Evolutionary conservation across 2,797 vertebrate species (phyloP), one percentile per base, ranked within the genome.

Genomic region (Crocidura indochinensis): DNA sequence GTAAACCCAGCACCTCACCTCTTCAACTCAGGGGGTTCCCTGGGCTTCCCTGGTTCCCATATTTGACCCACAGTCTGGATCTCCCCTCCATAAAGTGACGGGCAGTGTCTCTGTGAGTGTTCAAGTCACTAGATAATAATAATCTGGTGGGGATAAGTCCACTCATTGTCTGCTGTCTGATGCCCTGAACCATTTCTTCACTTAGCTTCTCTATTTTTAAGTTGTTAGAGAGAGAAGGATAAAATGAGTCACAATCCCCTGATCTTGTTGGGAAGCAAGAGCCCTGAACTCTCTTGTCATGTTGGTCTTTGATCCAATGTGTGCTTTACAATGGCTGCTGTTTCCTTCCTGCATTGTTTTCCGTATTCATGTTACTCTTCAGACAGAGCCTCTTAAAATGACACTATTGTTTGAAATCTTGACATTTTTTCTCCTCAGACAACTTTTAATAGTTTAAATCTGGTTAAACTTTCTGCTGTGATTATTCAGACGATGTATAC

Each of bases 401-500:
- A 31, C 24, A 10, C 20, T 53, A 65, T 90, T 38, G 1, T 76
- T 76, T 87, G 38, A 82, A 89, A 49, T 47, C 6, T 27, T 71
- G 17, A 6, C 20, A 4, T 60, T 20, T 62, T 47, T 88, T 51
- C 76, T 72, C 49, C 10, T 62, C 82, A 95, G 65, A n/a, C 82
- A 56, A 64, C 47, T 84, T 84, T 82, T 84, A 46, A 67, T 77
- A 64, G 49, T 79, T 65, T 88, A 10, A 67, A 31, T 81, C 60
- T 91, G 64, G 74, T 64, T 72, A 46, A 22, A n/a, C 53, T 86
- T 87, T 83, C 62, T 92, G 78, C 78, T 89, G 87, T 93, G 81
- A 89, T 94, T 87, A 76, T 92, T 93, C 87, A 76, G 75, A 94
- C 91, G 89, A 89, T 80, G 85, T 91, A 84, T 88, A 87, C 89